Evolutionary conservation across 2,797 vertebrate species (phyloP).

Genomic region (Rhinophrynus dorsalis): DNA sequence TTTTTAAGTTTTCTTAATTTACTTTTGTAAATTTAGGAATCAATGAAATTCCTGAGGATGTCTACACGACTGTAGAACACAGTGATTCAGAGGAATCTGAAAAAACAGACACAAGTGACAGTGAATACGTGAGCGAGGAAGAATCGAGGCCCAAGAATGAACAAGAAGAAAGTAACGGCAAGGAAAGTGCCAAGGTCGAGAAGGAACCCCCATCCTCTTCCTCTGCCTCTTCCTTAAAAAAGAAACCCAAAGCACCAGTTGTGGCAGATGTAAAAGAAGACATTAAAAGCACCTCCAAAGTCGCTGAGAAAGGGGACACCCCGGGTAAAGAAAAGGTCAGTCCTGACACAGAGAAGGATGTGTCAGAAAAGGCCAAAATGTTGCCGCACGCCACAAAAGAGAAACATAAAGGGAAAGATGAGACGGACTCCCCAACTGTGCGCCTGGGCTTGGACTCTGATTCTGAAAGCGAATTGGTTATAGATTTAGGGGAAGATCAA

Average conservation of each 20-base stretch:
- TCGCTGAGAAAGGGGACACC: slow-evolving; percentile 67
- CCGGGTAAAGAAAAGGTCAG: slow-evolving; percentile 76
- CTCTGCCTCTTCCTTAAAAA: slow-evolving; percentile 66
- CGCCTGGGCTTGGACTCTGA: slow-evolving; percentile 89
- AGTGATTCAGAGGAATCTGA: slow-evolving; percentile 96
- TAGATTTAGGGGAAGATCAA: slow-evolving; percentile 92
- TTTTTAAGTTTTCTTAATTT: neutral
- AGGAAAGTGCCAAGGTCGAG: slow-evolving; percentile 75
- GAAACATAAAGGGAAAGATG: slow-evolving; percentile 81
- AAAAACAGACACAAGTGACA: slow-evolving; percentile 93
- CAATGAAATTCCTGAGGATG: slow-evolving; percentile 93
- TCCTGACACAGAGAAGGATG: slow-evolving; percentile 75
- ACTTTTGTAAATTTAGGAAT: slow-evolving; percentile 78
- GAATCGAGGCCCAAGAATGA: slow-evolving; percentile 87
- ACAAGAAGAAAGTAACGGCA: slow-evolving; percentile 75
- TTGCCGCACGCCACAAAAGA: slow-evolving; percentile 74
- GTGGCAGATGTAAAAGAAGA: slow-evolving; percentile 81
- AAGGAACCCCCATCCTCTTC: slow-evolving; percentile 62
- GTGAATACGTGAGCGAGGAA: slow-evolving; percentile 88
- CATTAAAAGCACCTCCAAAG: slow-evolving; percentile 58
- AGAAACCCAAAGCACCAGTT: slow-evolving; percentile 72
- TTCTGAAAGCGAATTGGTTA: slow-evolving; percentile 94
- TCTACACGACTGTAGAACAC: slow-evolving; percentile 88
- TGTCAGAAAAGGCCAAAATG: slow-evolving; percentile 79
- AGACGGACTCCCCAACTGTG: slow-evolving; percentile 74